Conservation (phyloP, 2,888 invertebrate genomes). For the Itoplectis maculator region DNA sequence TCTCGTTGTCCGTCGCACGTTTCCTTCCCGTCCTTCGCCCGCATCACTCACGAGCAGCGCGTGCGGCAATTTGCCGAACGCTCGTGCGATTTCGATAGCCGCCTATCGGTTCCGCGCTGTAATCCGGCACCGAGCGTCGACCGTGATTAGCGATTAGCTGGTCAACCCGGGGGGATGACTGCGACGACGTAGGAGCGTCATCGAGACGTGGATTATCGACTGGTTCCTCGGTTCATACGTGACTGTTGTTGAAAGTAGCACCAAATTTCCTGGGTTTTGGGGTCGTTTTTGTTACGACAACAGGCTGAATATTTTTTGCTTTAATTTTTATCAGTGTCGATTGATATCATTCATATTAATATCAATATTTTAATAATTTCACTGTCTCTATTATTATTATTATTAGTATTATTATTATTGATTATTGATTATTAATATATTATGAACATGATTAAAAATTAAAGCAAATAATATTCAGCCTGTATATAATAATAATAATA, state of each 20-base stretch:
- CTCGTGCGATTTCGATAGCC: conserved; percentile 45
- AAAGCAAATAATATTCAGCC: too few relatives aligned
- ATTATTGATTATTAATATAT: too few relatives aligned
- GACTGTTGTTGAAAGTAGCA: conserved; percentile 35
- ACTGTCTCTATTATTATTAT: too few relatives aligned
- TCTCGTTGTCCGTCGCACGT: conserved; percentile 79
- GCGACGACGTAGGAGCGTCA: conserved; percentile 23
- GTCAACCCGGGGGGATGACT: conserved; percentile 34
- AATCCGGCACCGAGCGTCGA: conserved; percentile 51
- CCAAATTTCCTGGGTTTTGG: background rate
- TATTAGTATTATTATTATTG: too few relatives aligned
- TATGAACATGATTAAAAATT: too few relatives aligned
- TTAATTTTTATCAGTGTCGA: background rate
- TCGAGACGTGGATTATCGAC: conserved; percentile 51
- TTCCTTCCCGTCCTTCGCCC: conserved; percentile 31
- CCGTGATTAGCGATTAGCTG: conserved; percentile 58
- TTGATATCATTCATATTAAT: too few relatives aligned
- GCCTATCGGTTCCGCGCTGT: conserved; percentile 61
- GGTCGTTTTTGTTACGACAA: background rate
- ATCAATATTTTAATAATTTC: too few relatives aligned
- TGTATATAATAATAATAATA: too few relatives aligned
- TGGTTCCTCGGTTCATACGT: conserved; percentile 12
- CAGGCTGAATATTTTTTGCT: background rate
- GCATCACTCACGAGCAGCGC: conserved; percentile 60
- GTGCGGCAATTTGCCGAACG: conserved; percentile 22